Percentiles rank a stretch among this genome's conserved stretches.
Evolutionary conservation across 2,888 invertebrate genomes (phyloP).

Genomic region (Protula sp.): DNA sequence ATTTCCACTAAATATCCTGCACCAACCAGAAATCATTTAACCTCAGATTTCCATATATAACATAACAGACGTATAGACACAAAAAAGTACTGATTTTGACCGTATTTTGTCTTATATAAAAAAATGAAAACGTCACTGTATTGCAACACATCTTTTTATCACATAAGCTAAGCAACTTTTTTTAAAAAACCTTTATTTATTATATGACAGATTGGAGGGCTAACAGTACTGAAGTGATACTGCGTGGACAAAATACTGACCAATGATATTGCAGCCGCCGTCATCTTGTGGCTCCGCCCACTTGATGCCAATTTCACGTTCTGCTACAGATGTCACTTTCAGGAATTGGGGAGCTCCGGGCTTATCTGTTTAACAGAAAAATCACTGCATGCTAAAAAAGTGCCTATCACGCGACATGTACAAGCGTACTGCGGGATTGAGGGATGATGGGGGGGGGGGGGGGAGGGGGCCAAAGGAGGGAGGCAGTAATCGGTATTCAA

Average conservation of each 20-base stretch:
- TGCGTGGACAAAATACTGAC: not conserved
- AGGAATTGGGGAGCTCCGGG: slow-evolving; percentile 39
- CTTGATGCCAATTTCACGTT: slow-evolving; percentile 37
- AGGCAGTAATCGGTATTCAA: not conserved
- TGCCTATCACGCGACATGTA: too few species aligned
- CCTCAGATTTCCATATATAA: not conserved
- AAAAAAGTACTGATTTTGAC: too few species aligned
- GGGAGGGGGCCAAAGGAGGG: not conserved
- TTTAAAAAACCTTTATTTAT: too few species aligned
- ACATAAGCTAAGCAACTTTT: too few species aligned
- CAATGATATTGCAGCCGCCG: slow-evolving; percentile 45
- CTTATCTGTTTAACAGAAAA: slow-evolving; percentile 17
- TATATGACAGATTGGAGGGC: too few species aligned
- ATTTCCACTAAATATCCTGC: slow-evolving; percentile 43
- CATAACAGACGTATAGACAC: not conserved
- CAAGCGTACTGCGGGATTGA: too few species aligned
- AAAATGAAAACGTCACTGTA: too few species aligned
- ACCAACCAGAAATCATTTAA: not conserved
- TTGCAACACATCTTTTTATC: too few species aligned
- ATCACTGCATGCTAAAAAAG: not conserved
- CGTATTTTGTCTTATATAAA: not conserved
- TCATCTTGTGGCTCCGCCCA: slow-evolving; percentile 38
- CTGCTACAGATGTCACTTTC: slow-evolving; percentile 38
- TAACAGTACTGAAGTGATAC: too few species aligned
- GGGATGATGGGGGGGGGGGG: not conserved